Percentiles rank a stretch among this genome's conserved stretches.
phyloP scores from a whole-genome alignment of 2,888 invertebrate species.

The Halocaridina rubra region DNA sequence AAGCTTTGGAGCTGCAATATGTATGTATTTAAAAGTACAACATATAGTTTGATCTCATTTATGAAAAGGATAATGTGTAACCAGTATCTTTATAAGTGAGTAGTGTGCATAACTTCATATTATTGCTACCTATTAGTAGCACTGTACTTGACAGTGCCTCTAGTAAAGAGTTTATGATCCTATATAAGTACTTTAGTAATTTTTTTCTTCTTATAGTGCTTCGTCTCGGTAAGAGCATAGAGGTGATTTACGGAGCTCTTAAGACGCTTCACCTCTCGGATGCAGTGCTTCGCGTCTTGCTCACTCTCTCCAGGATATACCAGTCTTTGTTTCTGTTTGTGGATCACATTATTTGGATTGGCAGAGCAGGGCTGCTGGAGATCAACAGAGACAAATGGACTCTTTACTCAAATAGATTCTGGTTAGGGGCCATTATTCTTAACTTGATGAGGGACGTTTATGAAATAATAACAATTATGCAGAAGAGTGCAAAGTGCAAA shows the following conservation, averaged over 20 bases:
- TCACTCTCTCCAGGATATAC: conserved; percentile 83
- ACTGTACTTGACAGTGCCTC: too few relatives aligned
- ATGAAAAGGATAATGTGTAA: neutral
- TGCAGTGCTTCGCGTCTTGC: conserved; percentile 76
- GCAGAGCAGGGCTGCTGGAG: conserved; percentile 76
- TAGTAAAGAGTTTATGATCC: too few relatives aligned
- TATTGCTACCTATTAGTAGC: too few relatives aligned
- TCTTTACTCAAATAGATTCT: conserved; percentile 76
- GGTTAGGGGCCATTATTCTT: conserved; percentile 84
- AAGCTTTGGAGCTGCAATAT: too few relatives aligned
- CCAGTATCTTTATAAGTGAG: too few relatives aligned
- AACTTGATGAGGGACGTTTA: conserved; percentile 86
- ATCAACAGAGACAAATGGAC: conserved; percentile 83
- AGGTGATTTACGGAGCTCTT: conserved; percentile 81
- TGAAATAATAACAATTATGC: conserved; percentile 73
- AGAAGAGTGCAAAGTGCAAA: neutral
- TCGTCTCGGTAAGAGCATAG: conserved; percentile 85
- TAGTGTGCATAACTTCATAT: too few relatives aligned
- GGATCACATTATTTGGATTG: conserved; percentile 89
- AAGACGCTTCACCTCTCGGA: conserved; percentile 81
- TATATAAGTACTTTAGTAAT: too few relatives aligned
- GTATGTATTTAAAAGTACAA: neutral
- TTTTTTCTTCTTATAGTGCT: conserved; percentile 79
- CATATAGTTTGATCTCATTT: neutral
- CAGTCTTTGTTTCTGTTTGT: conserved; percentile 83